Base-by-base conservation (phyloP, 2,113 vertebrate species). In the Cebidichthys violaceus region DNA sequence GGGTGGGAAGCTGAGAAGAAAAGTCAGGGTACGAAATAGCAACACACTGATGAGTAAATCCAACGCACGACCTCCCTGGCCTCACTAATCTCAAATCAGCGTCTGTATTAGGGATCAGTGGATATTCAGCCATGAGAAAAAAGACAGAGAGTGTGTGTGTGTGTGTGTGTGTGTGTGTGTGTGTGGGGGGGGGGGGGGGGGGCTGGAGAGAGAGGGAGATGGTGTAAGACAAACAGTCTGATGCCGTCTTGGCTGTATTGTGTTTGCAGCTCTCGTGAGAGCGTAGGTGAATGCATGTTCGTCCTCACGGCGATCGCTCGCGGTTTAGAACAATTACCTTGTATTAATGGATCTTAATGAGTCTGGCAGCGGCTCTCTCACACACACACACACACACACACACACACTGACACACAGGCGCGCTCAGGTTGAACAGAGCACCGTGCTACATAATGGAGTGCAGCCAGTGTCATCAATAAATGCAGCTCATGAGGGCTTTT, bases 101-200 rank as follows among this genome's bases (percentile, higher is more conserved):
- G 22, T 82, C 77, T 79, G 81, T 82, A 89, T 88, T 84, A 84
- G 76, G 78, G 83, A 82, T 90, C 87, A 82, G 83, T 67, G 70
- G 66, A 85, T 87, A 81, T 81, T 78, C 83, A 90, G 69, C 85
- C 86, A 85, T 83, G 74, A 86, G 81, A 69, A 81, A 83, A 74
- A 85, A 0, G 6, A 61, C 66, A 31, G 54, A 68, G 41, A 39
- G 24, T 27, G 67, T n/a, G 69, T 35, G 24, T 52, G 45, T 65
- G 37, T 37, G 37, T 37, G 37, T 37, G 9, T 45, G 43, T 45
- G 47, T 50, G 47, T 20, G 47, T 47, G 43, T 45, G 43, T 45
- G 43, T 45, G 43, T 47, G 60, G n/a, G n/a, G n/a, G n/a, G 31
- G 22, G 31, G 52, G 61, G 37, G 33, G 55, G 54, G 17, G 45